phyloP scores from a whole-genome alignment of 2,888 invertebrate species.

The Sinhomidia bicolor region DNA sequence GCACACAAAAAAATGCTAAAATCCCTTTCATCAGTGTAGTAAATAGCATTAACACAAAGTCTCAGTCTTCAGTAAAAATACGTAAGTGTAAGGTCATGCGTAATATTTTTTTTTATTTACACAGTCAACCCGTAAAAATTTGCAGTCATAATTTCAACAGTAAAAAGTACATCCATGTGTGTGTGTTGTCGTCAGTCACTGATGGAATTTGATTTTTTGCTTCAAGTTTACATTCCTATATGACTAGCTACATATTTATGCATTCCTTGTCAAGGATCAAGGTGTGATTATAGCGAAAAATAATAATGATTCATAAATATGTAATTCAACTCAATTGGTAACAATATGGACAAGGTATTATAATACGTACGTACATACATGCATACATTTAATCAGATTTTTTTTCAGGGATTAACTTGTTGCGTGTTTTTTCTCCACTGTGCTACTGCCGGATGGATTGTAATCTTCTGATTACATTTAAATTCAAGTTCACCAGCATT shows the following conservation, averaged over 20 bases:
- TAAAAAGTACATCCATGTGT: not conserved
- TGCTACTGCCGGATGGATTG: not conserved
- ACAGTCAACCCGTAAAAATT: not conserved
- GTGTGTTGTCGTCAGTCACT: too few species aligned
- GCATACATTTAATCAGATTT: too few species aligned
- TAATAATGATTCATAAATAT: not conserved
- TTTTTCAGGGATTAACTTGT: not conserved
- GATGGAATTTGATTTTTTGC: too few species aligned
- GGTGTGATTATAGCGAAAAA: not conserved
- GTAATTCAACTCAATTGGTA: not conserved
- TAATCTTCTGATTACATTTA: conserved; percentile 2
- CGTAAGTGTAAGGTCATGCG: too few species aligned
- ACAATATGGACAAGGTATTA: not conserved
- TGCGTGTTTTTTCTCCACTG: not conserved
- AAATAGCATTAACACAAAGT: not conserved
- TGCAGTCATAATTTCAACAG: not conserved
- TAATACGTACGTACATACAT: too few species aligned
- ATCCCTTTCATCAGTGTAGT: too few species aligned
- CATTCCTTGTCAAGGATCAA: not conserved
- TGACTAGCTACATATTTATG: too few species aligned
- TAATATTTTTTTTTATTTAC: too few species aligned
- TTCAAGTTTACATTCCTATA: too few species aligned
- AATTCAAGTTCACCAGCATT: not conserved
- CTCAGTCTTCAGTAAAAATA: not conserved
- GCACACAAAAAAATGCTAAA: too few species aligned